Conservation (phyloP, 35 echinoderm and acorn worm genomes). For the Diadema setosum region DNA sequence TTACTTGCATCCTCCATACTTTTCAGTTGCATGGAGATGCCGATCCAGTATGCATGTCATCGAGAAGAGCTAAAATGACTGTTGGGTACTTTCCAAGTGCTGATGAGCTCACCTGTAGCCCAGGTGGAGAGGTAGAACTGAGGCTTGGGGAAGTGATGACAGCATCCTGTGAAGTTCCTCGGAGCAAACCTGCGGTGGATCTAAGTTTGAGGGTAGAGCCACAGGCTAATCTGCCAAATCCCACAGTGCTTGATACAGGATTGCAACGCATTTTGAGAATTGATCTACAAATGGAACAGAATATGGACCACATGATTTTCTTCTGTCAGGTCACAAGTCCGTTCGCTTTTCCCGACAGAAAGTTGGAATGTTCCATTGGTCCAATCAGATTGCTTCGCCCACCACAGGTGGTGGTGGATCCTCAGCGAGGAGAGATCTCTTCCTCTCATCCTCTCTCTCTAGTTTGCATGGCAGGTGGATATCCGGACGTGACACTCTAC, state of each 20-base stretch:
- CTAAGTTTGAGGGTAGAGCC: not conserved
- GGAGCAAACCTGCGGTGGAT: not conserved
- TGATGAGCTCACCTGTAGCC: not conserved
- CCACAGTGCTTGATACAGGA: not conserved
- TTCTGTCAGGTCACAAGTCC: not conserved
- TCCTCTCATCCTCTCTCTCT: not conserved
- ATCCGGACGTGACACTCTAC: not conserved
- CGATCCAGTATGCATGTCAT: no score
- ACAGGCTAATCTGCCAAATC: not conserved
- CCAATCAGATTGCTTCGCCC: not conserved
- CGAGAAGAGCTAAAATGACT: not conserved
- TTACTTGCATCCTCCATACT: not conserved
- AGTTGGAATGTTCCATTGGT: not conserved
- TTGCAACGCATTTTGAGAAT: not conserved
- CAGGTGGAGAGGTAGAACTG: not conserved
- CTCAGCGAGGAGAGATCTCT: not conserved
- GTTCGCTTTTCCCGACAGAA: not conserved
- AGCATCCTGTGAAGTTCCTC: not conserved
- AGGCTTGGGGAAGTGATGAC: not conserved
- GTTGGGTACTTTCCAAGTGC: not conserved
- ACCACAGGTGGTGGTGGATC: not conserved
- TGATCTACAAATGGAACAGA: not conserved
- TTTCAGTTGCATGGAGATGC: no score
- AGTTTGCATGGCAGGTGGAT: not conserved
- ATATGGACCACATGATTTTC: not conserved